Evolutionary conservation across 2,888 invertebrate species (phyloP), one percentile per base, ranked within the genome.

Genomic region (Meteorus colon): DNA sequence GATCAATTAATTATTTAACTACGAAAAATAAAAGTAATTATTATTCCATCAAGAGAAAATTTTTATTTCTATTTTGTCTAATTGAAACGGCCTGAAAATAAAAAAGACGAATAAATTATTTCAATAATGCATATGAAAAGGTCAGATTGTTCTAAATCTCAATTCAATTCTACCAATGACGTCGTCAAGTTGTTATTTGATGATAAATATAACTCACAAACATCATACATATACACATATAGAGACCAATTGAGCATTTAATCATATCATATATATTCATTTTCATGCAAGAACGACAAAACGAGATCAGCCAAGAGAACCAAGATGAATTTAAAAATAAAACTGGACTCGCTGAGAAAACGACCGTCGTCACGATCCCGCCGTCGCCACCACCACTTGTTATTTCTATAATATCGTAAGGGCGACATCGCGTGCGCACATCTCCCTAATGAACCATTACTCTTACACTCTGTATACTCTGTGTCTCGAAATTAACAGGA

Each of bases 361-460:
- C 12, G 29, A 45, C 31, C 51, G 55, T 55, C 5, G n/a, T 55
- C n/a, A 19, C 48, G 48, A n/a, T n/a, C n/a, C n/a, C 48, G n/a
- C 48, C 55, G 10, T 10, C 6, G 55, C 19, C 55, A 19, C 55
- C 19, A 19, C 48, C 68, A 70, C 76, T 80, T 65, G 60, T 80
- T 75, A 71, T 59, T 74, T 55, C 24, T 59, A 34, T 51, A 65
- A 76, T 77, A 69, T 72, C 51, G 67, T 68, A 79, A 81, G 76
- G 78, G 78, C 76, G 78, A 79, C 75, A 79, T 77, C 77, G 74
- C 78, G 75, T 78, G 76, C 77, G 77, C 78, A 73, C 80, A 80
- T 81, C 79, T 80, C 76, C 80, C 79, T 81, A 81, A 81, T 81
- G 81, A 81, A 78, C 78, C 78, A 75, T 75, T 63, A 55, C 65